Base-by-base conservation (phyloP, 2,888 invertebrate genomes). In the Salpingus planirostris region DNA sequence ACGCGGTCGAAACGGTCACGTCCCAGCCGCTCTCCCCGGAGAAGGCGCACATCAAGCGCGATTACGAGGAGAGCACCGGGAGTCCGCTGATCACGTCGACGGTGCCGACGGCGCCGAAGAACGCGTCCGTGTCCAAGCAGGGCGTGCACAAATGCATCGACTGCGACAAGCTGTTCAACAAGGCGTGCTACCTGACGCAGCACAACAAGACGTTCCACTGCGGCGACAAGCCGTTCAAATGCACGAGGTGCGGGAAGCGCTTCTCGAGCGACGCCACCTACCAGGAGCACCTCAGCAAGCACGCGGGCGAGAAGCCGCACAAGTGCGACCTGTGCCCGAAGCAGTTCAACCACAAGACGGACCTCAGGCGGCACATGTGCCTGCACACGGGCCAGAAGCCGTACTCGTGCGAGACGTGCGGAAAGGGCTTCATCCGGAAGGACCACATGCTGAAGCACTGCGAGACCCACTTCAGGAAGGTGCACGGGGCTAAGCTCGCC, bases 371-470 rank as follows among this genome's bases (percentile, higher is more conserved):
- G 43, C 90, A 91, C 66, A 78, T 82, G 73, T 88, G 87, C 62
- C 72, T 85, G 47, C 90, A 90, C 61, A 83, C 83, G n/a, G 87
- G 86, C 27, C 76, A 79, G 52, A 88, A 87, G 61, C 88, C 88
- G 23, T 88, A 80, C 61, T 71, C 76, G 42, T 91, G 90, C 65
- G 74, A 78, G 48, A 76, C 76, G 41, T 91, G 90, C 63, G 78
- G 79, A 39, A 90, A 90, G 64, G 86, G 88, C 29, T 91, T 91
- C 64, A 88, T 87, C 50, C 75, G 90, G 46, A 86, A 87, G 65
- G 90, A 91, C 66, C 90, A 90, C 65, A 85, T 90, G 87, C 74
- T 85, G 45, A 89, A 90, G 62, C 89, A 89, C 62, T 71, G 75
- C 48, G 83, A 84, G 49, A 87, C 86, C 29, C 90, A 90, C 66